phyloP scores from a whole-genome alignment of 2,888 invertebrate species.

The Microplitis deprimator region DNA sequence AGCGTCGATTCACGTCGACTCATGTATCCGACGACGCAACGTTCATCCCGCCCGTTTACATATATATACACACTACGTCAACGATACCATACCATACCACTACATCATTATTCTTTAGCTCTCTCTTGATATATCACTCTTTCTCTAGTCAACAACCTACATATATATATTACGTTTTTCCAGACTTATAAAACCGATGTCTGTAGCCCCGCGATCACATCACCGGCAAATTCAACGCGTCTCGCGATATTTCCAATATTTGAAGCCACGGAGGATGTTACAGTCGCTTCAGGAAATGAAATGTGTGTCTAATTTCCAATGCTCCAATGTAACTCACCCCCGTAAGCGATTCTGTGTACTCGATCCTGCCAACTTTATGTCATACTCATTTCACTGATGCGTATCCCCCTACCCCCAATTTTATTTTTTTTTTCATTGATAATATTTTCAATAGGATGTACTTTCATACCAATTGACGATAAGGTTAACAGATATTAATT shows the following conservation, averaged over 20 bases:
- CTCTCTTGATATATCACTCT: constrained; percentile 27
- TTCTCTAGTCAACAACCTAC: not conserved
- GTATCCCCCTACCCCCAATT: not conserved
- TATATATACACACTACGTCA: constrained; percentile 15
- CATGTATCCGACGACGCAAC: constrained; percentile 42
- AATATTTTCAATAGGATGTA: not conserved
- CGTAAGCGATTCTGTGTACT: not conserved
- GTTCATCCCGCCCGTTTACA: constrained; percentile 7
- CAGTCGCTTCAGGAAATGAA: constrained; percentile 70
- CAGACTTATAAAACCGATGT: constrained; percentile 55
- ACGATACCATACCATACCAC: not conserved
- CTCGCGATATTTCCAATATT: constrained; percentile 66
- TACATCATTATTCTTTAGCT: constrained; percentile 26
- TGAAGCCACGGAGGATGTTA: constrained; percentile 66
- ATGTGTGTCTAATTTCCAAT: constrained; percentile 70
- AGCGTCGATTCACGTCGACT: constrained; percentile 43
- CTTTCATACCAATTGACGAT: no score
- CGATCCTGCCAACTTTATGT: constrained; percentile 7
- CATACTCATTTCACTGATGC: constrained; percentile 15
- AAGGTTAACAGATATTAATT: no score
- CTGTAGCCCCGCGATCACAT: constrained; percentile 45
- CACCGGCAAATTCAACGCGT: constrained; percentile 62
- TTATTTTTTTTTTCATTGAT: not conserved
- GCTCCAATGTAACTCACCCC: constrained; percentile 37
- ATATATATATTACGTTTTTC: constrained; percentile 24